phyloP scores from a whole-genome alignment of 2,888 invertebrate genomes.

The Oxycera nigricornis region DNA sequence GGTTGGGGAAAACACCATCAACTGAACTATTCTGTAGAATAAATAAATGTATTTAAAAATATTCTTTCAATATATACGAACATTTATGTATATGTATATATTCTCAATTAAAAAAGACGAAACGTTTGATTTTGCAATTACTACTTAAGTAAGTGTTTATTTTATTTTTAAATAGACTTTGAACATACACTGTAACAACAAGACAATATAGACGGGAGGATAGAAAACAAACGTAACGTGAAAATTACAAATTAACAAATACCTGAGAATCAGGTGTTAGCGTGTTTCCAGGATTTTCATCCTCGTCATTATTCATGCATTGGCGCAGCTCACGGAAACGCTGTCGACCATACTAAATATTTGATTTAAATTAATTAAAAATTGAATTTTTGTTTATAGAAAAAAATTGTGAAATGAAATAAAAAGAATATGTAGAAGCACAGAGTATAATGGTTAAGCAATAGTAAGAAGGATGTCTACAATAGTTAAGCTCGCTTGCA shows the following conservation, averaged over 20 bases:
- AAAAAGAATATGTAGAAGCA: slow-evolving; percentile 26
- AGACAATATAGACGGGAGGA: background rate
- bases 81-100: slow-evolving; percentile 12
- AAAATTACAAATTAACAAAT: slow-evolving; percentile 47
- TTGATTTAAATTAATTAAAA: slow-evolving; percentile 1
- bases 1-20: slow-evolving; percentile 76
- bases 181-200: no score
- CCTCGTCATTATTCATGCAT: slow-evolving; percentile 87
- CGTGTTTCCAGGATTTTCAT: slow-evolving; percentile 71
- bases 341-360: slow-evolving; percentile 67
- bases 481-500: no score
- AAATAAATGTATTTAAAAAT: background rate
- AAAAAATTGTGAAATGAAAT: background rate
- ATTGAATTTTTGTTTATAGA: background rate
- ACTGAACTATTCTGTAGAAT: slow-evolving; percentile 66
- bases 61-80: background rate
- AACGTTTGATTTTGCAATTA: background rate
- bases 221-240: background rate
- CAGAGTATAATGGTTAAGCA: background rate
- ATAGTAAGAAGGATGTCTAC: background rate
- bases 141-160: background rate
- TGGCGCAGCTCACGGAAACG: slow-evolving; percentile 85
- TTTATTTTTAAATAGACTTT: background rate
- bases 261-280: slow-evolving; percentile 80
- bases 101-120: background rate